Evolutionary conservation across 2,797 vertebrate species (phyloP).

Genomic region (Mormyrops boulengeri): DNA sequence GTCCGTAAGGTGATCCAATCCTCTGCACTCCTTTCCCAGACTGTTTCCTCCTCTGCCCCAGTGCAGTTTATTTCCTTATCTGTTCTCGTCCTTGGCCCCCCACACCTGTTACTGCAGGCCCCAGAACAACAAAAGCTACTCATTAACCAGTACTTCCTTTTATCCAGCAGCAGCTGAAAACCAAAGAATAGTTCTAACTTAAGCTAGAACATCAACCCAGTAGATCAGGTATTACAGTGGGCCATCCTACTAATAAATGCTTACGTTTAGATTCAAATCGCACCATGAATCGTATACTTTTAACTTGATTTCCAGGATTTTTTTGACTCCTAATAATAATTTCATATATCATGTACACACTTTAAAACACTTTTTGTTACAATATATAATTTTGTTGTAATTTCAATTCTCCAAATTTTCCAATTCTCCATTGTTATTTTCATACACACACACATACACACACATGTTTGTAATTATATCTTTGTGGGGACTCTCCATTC

Average conservation of each 20-base stretch:
- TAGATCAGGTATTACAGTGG: not conserved
- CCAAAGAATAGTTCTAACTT: slow-evolving; percentile 46
- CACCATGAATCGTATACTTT: not conserved
- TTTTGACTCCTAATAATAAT: not conserved
- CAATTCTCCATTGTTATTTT: not conserved
- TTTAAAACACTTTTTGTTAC: not conserved
- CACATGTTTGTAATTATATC: not conserved
- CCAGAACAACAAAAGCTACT: slow-evolving; percentile 51
- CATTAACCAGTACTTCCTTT: slow-evolving; percentile 75
- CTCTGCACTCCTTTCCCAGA: slow-evolving; percentile 8
- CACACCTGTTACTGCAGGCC: slow-evolving; percentile 62
- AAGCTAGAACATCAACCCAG: not conserved
- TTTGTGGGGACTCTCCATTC: too few relatives aligned
- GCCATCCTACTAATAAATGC: not conserved
- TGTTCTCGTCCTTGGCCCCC: slow-evolving; percentile 43
- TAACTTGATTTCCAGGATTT: not conserved
- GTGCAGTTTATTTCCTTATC: slow-evolving; percentile 38
- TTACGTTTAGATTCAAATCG: not conserved
- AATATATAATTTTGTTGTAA: not conserved
- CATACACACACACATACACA: not conserved
- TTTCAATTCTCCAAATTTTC: not conserved
- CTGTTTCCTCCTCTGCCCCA: slow-evolving; percentile 17
- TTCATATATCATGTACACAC: not conserved
- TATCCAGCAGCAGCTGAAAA: slow-evolving; percentile 55
- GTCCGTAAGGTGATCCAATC: not conserved